Base-by-base conservation (phyloP, 2,113 vertebrate species). In the Panurus biarmicus region DNA sequence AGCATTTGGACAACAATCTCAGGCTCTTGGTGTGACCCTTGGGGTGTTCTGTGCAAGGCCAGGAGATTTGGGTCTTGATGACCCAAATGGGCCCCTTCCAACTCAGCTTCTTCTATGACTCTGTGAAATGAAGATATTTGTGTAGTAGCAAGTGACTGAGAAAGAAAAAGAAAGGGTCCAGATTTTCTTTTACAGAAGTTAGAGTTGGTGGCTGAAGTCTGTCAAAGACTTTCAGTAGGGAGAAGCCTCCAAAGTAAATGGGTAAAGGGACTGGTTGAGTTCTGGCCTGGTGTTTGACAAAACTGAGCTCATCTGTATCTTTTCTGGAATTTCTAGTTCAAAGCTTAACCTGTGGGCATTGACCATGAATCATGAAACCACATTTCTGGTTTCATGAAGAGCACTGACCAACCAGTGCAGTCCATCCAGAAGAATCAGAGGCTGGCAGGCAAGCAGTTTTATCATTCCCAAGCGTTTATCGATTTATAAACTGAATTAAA, bases 1-100 rank as follows among this genome's bases (percentile, higher is more conserved):
- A 54, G 18, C 0, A 0, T 20, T 56, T 33, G 35, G 21, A 69
- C 35, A 75, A 20, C 0, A 0, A 0, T 48, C 9, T 89, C 14
- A 44, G 64, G 31, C 18, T 56, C 40, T 2, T 5, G 31, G 5
- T 9, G 35, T 54, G 54, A 35, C 8, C 1, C 21, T 35, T 75
- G 54, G 29, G 4, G 14, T 69, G 47, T 13, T 4, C 31, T 69
- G 22, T 56, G 17, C 25, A 40, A 0, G 14, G 29, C 18, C 10
- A 9, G 25, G 47, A 69, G 11, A 2, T 40, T n/a, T n/a, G n/a
- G 40, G 14, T 19, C 38, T 35, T 0, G 0, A 14, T 47, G 40
- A 2, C 48, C 56, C 56, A 12, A 23, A 26, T 42, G 62, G 17
- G 14, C 8, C 7, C 10, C 4, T 42, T 56, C 18, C 48, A 22